Percentiles rank a stretch among this genome's conserved stretches.
These are phyloP conservation scores for Ylistrum balloti DNA, from an alignment of 1,140 invertebrate genomes.

Conservation along the genomic window DNA sequence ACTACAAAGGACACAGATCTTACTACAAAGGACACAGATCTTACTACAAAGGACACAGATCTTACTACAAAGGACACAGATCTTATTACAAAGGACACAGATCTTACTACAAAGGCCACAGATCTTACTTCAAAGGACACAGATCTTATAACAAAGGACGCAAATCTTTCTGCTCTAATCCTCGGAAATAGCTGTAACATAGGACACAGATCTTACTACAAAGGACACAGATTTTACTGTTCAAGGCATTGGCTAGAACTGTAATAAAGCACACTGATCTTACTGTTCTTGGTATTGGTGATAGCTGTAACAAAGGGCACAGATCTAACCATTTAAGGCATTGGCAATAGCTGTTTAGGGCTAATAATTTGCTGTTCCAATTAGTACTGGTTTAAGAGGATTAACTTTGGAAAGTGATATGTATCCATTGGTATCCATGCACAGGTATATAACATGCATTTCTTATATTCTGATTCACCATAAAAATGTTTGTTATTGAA, in stretches of 20 bases:
- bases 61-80: not conserved
- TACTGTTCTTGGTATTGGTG: not conserved
- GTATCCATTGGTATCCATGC: no score
- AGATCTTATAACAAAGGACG: slow-evolving; percentile 71
- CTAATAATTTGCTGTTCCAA: no score
- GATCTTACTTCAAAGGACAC: not conserved
- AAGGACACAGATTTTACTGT: slow-evolving; percentile 85
- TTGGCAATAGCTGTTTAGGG: not conserved
- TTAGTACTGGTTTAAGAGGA: no score
- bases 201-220: slow-evolving; percentile 43
- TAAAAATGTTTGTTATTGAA: no score
- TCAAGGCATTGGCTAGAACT: slow-evolving; percentile 85
- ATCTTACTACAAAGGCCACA: not conserved
- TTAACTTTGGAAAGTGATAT: no score
- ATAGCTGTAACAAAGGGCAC: not conserved
- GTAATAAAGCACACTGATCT: slow-evolving; percentile 44
- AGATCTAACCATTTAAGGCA: not conserved
- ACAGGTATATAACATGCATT: no score
- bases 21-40: not conserved
- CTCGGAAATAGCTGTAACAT: slow-evolving; percentile 82
- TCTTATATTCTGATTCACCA: no score
- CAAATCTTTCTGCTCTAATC: slow-evolving; percentile 82
- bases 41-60: not conserved
- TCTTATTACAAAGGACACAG: not conserved
- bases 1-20: no score